A percentile compares a stretch with the other conserved stretches of the same genome.
Evolutionary conservation across 1,140 invertebrate species (phyloP).

Genomic region (Procambarus virginalis): DNA sequence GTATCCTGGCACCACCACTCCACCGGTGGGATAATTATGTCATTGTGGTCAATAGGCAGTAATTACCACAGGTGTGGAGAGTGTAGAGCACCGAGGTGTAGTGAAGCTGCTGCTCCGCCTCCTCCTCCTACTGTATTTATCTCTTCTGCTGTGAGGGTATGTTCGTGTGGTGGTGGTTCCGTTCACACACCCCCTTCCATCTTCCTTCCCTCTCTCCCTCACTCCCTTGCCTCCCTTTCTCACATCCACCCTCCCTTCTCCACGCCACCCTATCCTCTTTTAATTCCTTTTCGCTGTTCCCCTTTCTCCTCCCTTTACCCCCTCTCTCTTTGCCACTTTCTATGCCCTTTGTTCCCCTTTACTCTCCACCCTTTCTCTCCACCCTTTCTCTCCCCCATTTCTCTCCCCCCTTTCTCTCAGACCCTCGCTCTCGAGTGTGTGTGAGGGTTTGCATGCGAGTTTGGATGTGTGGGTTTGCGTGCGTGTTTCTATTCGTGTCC

Average conservation of each 20-base stretch:
- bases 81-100: background rate
- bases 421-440: background rate
- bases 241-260: no score
- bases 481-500: no score
- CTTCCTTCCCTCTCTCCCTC: background rate
- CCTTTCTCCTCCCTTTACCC: background rate
- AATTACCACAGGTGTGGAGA: no score
- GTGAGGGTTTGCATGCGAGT: background rate
- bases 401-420: no score
- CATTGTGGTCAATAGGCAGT: no score
- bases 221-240: background rate
- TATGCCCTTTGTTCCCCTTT: background rate
- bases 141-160: conserved; percentile 3
- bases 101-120: background rate
- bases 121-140: background rate
- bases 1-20: no score
- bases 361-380: no score
- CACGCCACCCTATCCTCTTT: no score
- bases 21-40: no score
- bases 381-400: no score
- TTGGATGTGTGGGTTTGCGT: background rate
- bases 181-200: background rate
- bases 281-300: no score
- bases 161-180: background rate
- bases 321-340: conserved; percentile 9